A percentile compares a stretch with the other conserved stretches of the same genome.
Conservation (phyloP, 2,113 vertebrate species). For the Scomber colias region DNA sequence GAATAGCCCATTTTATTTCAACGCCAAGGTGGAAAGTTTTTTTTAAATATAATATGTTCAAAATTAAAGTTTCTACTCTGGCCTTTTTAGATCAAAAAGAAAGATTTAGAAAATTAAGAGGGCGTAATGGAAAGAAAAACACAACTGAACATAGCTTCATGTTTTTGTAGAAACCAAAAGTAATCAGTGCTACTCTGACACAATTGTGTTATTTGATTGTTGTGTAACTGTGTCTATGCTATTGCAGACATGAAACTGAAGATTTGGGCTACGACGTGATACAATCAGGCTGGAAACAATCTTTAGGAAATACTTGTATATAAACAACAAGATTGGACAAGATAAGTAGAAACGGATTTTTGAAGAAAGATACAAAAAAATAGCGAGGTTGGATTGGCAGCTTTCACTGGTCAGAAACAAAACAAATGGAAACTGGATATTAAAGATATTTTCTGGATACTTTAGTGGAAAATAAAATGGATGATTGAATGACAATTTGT, state of each 20-base stretch:
- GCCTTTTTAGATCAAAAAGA: background rate
- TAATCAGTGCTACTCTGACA: background rate
- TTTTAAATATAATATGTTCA: background rate
- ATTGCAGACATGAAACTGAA: background rate
- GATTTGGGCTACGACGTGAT: constrained; percentile 7
- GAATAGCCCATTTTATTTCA: background rate
- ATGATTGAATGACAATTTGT: constrained; percentile 30
- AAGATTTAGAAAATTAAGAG: background rate
- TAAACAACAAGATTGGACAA: constrained; percentile 43
- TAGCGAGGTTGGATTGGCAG: background rate
- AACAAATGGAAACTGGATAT: constrained; percentile 10
- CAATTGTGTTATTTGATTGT: background rate
- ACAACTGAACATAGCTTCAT: constrained; percentile 13
- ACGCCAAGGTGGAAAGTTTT: background rate
- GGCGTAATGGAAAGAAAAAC: constrained; percentile 37
- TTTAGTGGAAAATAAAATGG: constrained; percentile 51
- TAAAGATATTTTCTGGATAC: constrained; percentile 43
- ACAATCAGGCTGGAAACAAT: constrained; percentile 36
- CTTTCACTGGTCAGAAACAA: constrained; percentile 4
- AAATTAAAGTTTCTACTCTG: background rate
- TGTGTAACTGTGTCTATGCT: background rate
- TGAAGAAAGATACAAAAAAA: constrained; percentile 2
- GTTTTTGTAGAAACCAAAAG: constrained; percentile 15
- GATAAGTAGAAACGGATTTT: constrained; percentile 22
- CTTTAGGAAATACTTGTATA: constrained; percentile 33